phyloP scores from a whole-genome alignment of 2,888 invertebrate species.

The Colletes collaris region DNA sequence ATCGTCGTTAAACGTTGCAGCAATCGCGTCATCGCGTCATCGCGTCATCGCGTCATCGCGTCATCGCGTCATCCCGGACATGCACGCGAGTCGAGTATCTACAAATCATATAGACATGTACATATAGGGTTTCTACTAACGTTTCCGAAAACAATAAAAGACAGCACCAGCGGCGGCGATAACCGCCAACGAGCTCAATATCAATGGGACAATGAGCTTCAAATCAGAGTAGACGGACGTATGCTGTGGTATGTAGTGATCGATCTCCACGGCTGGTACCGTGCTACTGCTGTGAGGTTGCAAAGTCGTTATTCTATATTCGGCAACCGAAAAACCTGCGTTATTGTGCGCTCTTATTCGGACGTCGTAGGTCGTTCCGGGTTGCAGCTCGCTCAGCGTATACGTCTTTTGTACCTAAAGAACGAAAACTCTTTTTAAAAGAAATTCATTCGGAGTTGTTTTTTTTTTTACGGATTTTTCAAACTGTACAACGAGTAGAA shows the following conservation, averaged over 20 bases:
- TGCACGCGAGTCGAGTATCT: too few relatives aligned
- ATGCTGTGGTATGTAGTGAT: slow-evolving; percentile 80
- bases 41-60: background rate
- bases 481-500: too few relatives aligned
- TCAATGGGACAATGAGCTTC: slow-evolving; percentile 80
- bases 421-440: slow-evolving; percentile 14
- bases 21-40: background rate
- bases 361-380: slow-evolving; percentile 85
- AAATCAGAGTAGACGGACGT: slow-evolving; percentile 80
- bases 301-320: slow-evolving; percentile 93
- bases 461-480: too few relatives aligned
- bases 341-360: slow-evolving; percentile 90
- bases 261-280: slow-evolving; percentile 78
- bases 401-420: slow-evolving; percentile 88
- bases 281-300: slow-evolving; percentile 89
- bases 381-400: slow-evolving; percentile 90
- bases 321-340: slow-evolving; percentile 92
- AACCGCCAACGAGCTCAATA: slow-evolving; percentile 80
- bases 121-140: slow-evolving; percentile 67
- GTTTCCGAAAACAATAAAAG: slow-evolving; percentile 82
- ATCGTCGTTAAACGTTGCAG: slow-evolving; percentile 40
- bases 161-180: slow-evolving; percentile 81
- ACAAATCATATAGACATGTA: too few relatives aligned
- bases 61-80: too few relatives aligned
- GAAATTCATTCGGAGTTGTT: too few relatives aligned